Evolutionary conservation across 2,113 vertebrate species (phyloP), one percentile per base, ranked within the genome.

Genomic region (Typhlomys cinereus): DNA sequence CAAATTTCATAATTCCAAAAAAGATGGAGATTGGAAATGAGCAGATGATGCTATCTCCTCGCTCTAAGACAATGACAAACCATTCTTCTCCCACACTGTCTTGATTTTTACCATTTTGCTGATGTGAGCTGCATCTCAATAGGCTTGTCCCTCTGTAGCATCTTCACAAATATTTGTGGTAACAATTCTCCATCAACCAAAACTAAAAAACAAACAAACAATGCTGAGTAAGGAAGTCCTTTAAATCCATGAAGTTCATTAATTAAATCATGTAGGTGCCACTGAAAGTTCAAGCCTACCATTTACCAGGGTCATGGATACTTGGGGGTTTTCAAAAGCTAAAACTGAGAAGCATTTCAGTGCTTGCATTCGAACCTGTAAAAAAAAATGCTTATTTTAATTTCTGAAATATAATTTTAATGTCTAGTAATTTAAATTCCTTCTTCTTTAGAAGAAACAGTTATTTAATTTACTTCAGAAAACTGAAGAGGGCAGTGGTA

Each of bases 91-190:
- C 67, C 69, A 92, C 1, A 75, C 67, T 59, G 84, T 90, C 80
- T 88, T 78, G 64, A 97, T 44, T 94, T 96, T 99, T 98, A 99
- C 99, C 99, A 99, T 99, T 99, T 99, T 97, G 99, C 99, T 96
- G 99, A 99, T 0, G 99, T 99, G 94, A 99, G 98, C 97, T 99
- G 99, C 99, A 99, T 99, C 98, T 99, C 99, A 95, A 99, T 99
- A 82, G 99, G 99, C 95, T 99, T 99, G 98, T 99, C 99, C 97
- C 99, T 98, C 97, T 99, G 99, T 98, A 99, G 99, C 99, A 99
- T 99, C 98, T 98, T 98, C 98, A 99, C 99, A 98, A 99, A 99
- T 97, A 99, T 99, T 97, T 99, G 99, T 92, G 99, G 98, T 97
- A 99, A 98, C 97, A 98, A 97, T 97, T 99, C 99, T 93, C 99